phyloP scores from a whole-genome alignment of 2,888 invertebrate genomes.

The Spilosoma lubricipeda region DNA sequence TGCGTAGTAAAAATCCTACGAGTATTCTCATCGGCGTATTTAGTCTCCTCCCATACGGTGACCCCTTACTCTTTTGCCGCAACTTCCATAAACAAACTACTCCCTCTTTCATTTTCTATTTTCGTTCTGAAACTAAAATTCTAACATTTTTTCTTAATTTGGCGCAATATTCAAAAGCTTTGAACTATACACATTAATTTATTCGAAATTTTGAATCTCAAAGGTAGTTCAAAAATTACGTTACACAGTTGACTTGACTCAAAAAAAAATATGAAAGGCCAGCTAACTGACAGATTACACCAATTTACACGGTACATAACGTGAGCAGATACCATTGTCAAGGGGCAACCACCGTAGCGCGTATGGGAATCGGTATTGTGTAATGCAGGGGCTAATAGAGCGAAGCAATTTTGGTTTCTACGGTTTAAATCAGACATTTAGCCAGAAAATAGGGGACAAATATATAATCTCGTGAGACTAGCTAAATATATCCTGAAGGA shows the following conservation, averaged over 20 bases:
- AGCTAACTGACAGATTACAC: constrained; percentile 61
- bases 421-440: constrained; percentile 27
- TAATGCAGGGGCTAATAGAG: constrained; percentile 48
- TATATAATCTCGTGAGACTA: neutral
- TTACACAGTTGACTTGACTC: constrained; percentile 49
- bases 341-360: constrained; percentile 65
- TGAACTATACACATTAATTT: neutral
- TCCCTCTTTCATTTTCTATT: neutral
- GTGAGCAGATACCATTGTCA: constrained; percentile 66
- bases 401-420: constrained; percentile 44
- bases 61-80: neutral
- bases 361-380: constrained; percentile 66
- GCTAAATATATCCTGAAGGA: neutral
- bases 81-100: neutral
- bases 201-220: neutral
- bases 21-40: neutral
- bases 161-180: neutral
- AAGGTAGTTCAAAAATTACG: constrained; percentile 13
- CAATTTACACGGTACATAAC: constrained; percentile 76
- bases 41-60: neutral
- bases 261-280: constrained; percentile 58
- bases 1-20: neutral
- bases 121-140: neutral
- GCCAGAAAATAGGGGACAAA: constrained; percentile 5
- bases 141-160: neutral